Evolutionary conservation across 2,113 vertebrate species (phyloP).

Genomic region (Chionodraco myersi): DNA sequence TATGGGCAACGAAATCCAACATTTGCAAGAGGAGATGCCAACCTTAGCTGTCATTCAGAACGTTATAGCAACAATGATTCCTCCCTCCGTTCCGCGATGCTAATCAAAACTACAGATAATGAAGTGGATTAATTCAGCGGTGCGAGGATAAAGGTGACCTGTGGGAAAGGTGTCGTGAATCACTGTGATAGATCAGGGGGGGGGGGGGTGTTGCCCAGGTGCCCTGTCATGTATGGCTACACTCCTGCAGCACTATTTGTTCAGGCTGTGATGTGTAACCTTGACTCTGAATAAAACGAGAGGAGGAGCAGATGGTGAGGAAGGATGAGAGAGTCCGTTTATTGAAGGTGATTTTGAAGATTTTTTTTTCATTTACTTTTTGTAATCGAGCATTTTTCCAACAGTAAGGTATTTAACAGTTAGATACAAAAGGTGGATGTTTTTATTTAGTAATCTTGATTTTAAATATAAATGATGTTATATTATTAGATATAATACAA

Average conservation of each 20-base stretch:
- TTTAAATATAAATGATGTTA: not conserved
- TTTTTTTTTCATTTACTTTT: not conserved
- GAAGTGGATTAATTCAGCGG: constrained; percentile 52
- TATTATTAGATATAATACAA: too few species aligned
- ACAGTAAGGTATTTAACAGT: not conserved
- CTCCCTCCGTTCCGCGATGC: constrained; percentile 7
- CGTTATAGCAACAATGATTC: constrained; percentile 4
- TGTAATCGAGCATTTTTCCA: not conserved
- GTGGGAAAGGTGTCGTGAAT: constrained; percentile 54
- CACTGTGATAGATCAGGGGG: constrained; percentile 68
- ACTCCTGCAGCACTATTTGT: constrained; percentile 47
- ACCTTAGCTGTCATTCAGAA: constrained; percentile 15
- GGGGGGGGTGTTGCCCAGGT: constrained; percentile 54
- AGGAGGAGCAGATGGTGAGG: constrained; percentile 67
- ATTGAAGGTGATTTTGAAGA: constrained; percentile 22
- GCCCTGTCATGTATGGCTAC: constrained; percentile 55
- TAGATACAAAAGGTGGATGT: not conserved
- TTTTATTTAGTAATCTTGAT: not conserved
- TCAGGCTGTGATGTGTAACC: constrained; percentile 67
- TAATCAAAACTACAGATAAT: constrained; percentile 68
- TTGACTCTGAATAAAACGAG: constrained; percentile 57
- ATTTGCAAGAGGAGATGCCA: not conserved
- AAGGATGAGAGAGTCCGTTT: constrained; percentile 47
- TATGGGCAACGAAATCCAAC: not conserved
- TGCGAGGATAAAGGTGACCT: constrained; percentile 53